phyloP scores from a whole-genome alignment of 2,113 vertebrate species.

The Narcine bancroftii region DNA sequence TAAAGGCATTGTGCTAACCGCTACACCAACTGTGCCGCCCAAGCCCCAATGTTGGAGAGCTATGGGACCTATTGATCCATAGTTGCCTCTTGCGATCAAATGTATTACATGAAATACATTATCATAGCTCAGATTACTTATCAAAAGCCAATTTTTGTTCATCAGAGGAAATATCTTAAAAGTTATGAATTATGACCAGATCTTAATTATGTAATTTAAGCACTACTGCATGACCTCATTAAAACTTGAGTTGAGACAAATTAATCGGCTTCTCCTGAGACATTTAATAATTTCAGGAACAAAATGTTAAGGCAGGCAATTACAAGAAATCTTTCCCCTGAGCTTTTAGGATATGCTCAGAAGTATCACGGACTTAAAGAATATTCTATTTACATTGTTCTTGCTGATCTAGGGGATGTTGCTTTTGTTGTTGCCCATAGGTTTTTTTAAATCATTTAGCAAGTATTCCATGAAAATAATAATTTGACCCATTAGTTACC shows the following conservation, averaged over 20 bases:
- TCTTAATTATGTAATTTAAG: background rate
- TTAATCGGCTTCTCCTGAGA: background rate
- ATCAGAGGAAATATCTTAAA: background rate
- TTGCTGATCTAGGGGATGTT: background rate
- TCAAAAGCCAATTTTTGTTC: background rate
- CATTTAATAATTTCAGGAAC: background rate
- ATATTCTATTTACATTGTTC: background rate
- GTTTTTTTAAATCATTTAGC: background rate
- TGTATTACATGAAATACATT: background rate
- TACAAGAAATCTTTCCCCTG: background rate
- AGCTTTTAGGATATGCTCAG: background rate
- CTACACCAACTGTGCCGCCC: no score
- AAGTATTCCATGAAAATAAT: background rate
- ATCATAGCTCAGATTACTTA: background rate
- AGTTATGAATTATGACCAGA: background rate
- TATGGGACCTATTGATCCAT: background rate
- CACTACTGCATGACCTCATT: background rate
- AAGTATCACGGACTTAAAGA: background rate
- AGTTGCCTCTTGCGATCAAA: background rate
- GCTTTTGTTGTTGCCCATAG: background rate
- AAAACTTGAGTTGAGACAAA: background rate
- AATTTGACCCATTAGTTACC: background rate
- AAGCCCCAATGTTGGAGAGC: background rate
- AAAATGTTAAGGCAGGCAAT: background rate
- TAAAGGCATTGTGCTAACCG: no score